A percentile compares a stretch with the other conserved stretches of the same genome.
Evolutionary conservation across 2,113 vertebrate species (phyloP).

Genomic region (Protobothrops mucrosquamatus): DNA sequence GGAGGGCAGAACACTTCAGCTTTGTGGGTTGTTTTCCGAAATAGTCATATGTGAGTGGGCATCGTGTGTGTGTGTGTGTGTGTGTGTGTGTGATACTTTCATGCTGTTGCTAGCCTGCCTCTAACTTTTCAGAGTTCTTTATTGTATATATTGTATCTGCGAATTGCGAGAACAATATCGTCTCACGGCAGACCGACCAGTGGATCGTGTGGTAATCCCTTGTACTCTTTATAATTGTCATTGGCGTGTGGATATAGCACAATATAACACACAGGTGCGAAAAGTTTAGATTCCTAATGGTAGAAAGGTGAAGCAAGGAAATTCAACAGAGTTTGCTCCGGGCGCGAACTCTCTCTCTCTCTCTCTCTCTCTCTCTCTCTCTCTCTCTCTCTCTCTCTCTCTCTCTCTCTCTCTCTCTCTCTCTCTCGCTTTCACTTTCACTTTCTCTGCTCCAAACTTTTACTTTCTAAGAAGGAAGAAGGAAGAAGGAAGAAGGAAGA

Average conservation of each 20-base stretch:
- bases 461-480: no score
- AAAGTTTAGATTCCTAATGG: not conserved
- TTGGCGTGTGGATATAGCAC: not conserved
- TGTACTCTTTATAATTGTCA: not conserved
- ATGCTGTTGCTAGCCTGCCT: not conserved
- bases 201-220: not conserved
- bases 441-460: no score
- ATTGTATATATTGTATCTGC: not conserved
- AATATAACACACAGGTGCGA: not conserved
- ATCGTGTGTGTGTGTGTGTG: no score
- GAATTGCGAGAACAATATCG: not conserved
- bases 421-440: no score
- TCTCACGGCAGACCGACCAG: not conserved
- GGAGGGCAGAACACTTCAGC: not conserved
- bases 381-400: no score
- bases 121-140: not conserved
- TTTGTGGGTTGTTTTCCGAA: not conserved
- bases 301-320: not conserved
- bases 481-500: fast-evolving
- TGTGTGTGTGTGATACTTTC: no score
- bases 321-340: not conserved
- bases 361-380: no score
- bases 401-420: no score
- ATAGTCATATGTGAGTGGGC: not conserved
- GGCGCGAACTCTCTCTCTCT: no score